These are phyloP conservation scores for Temnothorax curvispinosus DNA, from an alignment of 1,140 invertebrate genomes.

Conservation along the genomic window DNA sequence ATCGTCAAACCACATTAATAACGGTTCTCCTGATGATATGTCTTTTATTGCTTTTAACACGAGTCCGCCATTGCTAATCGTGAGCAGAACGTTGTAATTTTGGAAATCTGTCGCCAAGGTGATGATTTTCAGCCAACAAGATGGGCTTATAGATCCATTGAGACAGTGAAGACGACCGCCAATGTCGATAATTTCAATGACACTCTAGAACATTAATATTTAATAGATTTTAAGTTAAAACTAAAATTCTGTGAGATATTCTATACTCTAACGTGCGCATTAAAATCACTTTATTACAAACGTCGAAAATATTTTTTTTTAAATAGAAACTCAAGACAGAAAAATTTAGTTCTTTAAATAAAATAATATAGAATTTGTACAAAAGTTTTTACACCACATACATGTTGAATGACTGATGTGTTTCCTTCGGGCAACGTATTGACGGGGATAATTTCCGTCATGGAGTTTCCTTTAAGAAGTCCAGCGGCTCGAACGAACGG, in stretches of 20 bases:
- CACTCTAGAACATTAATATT: not conserved
- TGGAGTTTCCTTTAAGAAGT: conserved; percentile 58
- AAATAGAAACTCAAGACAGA: not conserved
- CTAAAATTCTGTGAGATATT: not conserved
- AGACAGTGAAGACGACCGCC: conserved; percentile 70
- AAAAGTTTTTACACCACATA: conserved; percentile 57
- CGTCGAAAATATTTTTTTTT: not conserved
- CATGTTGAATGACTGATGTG: conserved; percentile 67
- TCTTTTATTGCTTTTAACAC: conserved; percentile 84
- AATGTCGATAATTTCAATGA: conserved; percentile 70
- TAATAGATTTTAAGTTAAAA: not conserved
- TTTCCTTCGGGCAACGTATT: conserved; percentile 63
- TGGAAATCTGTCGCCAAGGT: conserved; percentile 89
- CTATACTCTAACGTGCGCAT: not conserved
- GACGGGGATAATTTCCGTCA: conserved; percentile 75
- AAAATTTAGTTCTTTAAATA: conserved; percentile 2
- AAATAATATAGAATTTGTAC: conserved; percentile 10
- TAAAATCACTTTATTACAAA: not conserved
- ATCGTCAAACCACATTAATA: conserved; percentile 94
- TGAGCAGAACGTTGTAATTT: conserved; percentile 88
- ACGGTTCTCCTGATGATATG: conserved; percentile 87
- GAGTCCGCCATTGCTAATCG: conserved; percentile 79
- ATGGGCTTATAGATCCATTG: conserved; percentile 57
- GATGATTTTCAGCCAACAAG: conserved; percentile 86
- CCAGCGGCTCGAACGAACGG: conserved; percentile 74